phyloP scores from a whole-genome alignment of 2,113 vertebrate genomes.

The Dromas ardeola region DNA sequence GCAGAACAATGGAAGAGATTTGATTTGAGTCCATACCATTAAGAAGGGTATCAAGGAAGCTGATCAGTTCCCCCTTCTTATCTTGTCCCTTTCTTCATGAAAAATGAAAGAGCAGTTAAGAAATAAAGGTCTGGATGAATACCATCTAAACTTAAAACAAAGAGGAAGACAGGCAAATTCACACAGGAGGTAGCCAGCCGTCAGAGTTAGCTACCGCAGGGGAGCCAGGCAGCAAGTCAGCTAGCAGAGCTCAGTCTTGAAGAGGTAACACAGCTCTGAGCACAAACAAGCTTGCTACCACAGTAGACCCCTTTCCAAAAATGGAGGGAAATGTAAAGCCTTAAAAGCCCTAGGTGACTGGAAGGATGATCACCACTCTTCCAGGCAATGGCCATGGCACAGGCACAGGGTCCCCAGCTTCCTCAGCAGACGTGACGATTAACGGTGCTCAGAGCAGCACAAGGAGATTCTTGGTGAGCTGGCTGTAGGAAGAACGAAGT shows the following conservation, averaged over 20 bases:
- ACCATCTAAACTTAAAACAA: neutral
- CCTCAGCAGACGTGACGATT: neutral
- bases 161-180: neutral
- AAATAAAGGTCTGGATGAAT: neutral
- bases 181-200: neutral
- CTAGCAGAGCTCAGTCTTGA: neutral
- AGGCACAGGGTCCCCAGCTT: neutral
- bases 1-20: neutral
- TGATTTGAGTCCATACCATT: conserved; percentile 9
- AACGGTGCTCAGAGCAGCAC: neutral
- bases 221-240: neutral
- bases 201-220: neutral
- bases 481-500: neutral
- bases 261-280: neutral
- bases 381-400: neutral
- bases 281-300: neutral
- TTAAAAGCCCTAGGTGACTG: neutral
- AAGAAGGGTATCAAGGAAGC: conserved; percentile 30
- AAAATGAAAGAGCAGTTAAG: conserved; percentile 7
- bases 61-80: conserved; percentile 24
- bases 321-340: neutral
- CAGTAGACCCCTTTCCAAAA: neutral
- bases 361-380: accelerated
- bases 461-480: neutral
- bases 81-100: conserved; percentile 27